Percentiles rank a stretch among this genome's conserved stretches.
These are phyloP conservation scores for Athalia cordata DNA, from an alignment of 2,888 invertebrate genomes.

Conservation along the genomic window DNA sequence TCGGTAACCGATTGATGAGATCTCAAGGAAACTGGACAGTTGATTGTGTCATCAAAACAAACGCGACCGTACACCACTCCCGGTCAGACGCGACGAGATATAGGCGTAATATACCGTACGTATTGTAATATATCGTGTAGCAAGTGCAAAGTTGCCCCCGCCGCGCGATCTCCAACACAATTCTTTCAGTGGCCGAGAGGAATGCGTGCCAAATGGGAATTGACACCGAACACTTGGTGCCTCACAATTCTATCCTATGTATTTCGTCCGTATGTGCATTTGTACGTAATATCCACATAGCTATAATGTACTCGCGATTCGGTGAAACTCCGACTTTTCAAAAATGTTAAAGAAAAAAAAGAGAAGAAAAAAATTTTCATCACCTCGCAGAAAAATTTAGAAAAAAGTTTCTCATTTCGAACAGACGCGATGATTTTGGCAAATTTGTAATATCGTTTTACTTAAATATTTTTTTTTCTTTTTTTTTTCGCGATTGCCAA, in stretches of 20 bases:
- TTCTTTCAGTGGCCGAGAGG: conserved; percentile 5
- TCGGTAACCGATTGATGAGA: conserved; percentile 35
- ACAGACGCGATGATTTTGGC: too few relatives aligned
- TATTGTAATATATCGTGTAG: neutral
- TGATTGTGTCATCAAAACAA: conserved; percentile 42
- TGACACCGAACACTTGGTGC: conserved; percentile 18
- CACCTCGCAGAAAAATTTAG: too few relatives aligned
- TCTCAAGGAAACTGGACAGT: conserved; percentile 3
- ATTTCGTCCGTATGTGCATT: neutral
- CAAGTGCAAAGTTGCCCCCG: conserved; percentile 12
- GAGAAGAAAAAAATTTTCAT: too few relatives aligned
- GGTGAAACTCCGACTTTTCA: too few relatives aligned
- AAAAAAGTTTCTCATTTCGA: too few relatives aligned
- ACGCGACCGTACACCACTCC: neutral
- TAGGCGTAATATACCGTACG: conserved; percentile 12
- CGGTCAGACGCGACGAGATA: neutral
- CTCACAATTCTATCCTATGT: neutral
- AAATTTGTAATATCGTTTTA: too few relatives aligned
- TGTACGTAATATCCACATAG: neutral
- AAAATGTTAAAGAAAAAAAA: too few relatives aligned
- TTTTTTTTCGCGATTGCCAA: too few relatives aligned
- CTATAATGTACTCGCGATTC: neutral
- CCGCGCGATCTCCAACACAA: neutral
- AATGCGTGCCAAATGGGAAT: conserved; percentile 43
- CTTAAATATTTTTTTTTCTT: too few relatives aligned